Base-by-base conservation (phyloP, 1,140 invertebrate species). In the Camponotus pennsylvanicus region DNA sequence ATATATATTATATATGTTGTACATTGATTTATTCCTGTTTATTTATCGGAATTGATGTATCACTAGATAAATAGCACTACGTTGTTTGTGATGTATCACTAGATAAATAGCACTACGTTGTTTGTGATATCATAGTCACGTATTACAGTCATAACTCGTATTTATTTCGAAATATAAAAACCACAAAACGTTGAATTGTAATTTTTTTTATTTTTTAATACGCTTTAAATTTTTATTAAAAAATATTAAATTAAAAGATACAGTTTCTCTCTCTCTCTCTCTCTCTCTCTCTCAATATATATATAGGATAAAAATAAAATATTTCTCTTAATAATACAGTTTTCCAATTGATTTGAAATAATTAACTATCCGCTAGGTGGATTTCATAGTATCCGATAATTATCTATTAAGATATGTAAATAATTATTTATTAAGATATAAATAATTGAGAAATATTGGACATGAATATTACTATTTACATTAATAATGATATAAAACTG, bases 51-150 rank as follows among this genome's bases (percentile, higher is more conserved):
- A 83, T 34, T 73, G 59, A 75, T 75, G 69, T 71, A 73, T 55
- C 49, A 15, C 49, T 73, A 61, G 79, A 45, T 75, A 83, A 83
- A 49, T n/a, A 83, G n/a, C 9, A 55, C 32, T 18, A 63, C 55
- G 79, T 73, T 83, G 49, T 75, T 83, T 83, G 55, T 75, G 69
- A 63, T 61, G n/a, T n/a, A n/a, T n/a, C n/a, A n/a, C n/a, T n/a
- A n/a, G n/a, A 34, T 63, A 75, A 83, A 37, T n/a, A 83, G n/a
- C 9, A 55, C 32, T 18, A 63, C 55, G 79, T 73, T 83, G 49
- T 75, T 83, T 83, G 55, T 75, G 69, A 63, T 61, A 73, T 55
- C 21, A 34, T 37, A 82, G 27, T 40, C 55, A 13, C 42, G 69
- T 73, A 83, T 73, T 27, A 27, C 27, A 27, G 27, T 27, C 13